Percentiles rank a stretch among this genome's conserved stretches.
Conservation (phyloP, 2,888 invertebrate genomes). For the Mesorhabditis belari region DNA sequence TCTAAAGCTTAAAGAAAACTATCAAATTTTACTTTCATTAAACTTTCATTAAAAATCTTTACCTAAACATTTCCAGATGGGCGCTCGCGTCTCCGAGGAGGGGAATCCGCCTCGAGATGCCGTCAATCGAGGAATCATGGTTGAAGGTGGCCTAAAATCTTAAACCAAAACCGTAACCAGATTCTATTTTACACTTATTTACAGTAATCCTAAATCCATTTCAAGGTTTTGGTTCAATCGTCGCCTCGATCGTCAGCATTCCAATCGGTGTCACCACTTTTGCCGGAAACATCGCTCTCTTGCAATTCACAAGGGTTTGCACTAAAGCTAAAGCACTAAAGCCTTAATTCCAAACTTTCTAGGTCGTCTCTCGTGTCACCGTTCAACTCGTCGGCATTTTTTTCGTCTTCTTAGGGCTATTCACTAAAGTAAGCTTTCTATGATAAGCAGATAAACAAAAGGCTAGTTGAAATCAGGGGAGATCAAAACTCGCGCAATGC, state of each 20-base stretch:
- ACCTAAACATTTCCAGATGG: too few species aligned
- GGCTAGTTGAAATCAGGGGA: too few species aligned
- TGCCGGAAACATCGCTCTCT: slow-evolving; percentile 41
- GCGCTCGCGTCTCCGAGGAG: slow-evolving; percentile 34
- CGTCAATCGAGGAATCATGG: slow-evolving; percentile 40
- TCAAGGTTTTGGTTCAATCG: too few species aligned
- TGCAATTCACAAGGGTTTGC: slow-evolving; percentile 33
- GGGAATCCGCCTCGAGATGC: slow-evolving; percentile 32
- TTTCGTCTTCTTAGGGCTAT: not conserved
- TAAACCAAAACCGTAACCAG: not conserved
- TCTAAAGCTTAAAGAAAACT: too few species aligned
- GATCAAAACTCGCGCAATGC: too few species aligned
- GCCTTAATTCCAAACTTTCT: not conserved
- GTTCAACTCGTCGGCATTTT: slow-evolving; percentile 41
- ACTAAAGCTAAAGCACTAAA: not conserved
- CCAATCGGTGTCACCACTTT: slow-evolving; percentile 46
- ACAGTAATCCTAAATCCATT: too few species aligned
- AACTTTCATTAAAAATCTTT: too few species aligned
- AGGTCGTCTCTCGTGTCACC: slow-evolving; percentile 41
- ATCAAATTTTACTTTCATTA: too few species aligned
- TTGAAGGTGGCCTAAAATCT: slow-evolving; percentile 28
- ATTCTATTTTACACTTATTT: not conserved
- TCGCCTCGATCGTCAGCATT: too few species aligned
- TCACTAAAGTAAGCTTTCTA: not conserved
- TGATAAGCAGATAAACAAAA: too few species aligned